Conservation (phyloP, 1,140 invertebrate genomes). For the Neodiprion lecontei region DNA sequence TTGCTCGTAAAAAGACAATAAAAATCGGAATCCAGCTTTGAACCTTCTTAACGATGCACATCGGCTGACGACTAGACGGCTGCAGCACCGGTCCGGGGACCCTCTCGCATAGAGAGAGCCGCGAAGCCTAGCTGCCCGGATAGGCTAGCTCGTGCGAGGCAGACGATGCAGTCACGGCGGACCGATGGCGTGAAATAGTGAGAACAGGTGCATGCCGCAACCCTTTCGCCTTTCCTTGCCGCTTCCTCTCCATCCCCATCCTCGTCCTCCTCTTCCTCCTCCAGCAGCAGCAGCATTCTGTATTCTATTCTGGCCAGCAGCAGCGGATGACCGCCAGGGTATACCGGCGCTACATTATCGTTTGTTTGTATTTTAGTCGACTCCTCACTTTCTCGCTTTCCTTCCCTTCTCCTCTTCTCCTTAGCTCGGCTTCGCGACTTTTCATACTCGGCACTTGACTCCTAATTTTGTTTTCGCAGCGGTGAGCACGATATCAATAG, state of each 20-base stretch:
- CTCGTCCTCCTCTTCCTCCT: background rate
- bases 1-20: too few species aligned
- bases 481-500: too few species aligned
- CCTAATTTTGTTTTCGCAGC: too few species aligned
- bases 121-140: too few species aligned
- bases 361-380: constrained; percentile 10
- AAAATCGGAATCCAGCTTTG: too few species aligned
- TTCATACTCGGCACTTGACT: too few species aligned
- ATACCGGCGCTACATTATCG: constrained; percentile 5
- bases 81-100: too few species aligned
- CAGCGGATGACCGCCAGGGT: background rate
- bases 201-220: constrained; percentile 31
- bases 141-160: too few species aligned
- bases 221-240: background rate
- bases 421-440: background rate
- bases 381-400: constrained; percentile 7
- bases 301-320: constrained; percentile 2
- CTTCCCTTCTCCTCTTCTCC: constrained; percentile 10
- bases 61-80: too few species aligned
- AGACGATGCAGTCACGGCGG: background rate
- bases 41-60: too few species aligned
- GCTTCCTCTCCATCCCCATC: background rate
- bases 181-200: constrained; percentile 35
- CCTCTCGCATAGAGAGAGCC: too few species aligned
- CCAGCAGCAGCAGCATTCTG: background rate